Evolutionary conservation across 2,888 invertebrate genomes (phyloP), one percentile per base, ranked within the genome.

Genomic region (Junonia oenone): DNA sequence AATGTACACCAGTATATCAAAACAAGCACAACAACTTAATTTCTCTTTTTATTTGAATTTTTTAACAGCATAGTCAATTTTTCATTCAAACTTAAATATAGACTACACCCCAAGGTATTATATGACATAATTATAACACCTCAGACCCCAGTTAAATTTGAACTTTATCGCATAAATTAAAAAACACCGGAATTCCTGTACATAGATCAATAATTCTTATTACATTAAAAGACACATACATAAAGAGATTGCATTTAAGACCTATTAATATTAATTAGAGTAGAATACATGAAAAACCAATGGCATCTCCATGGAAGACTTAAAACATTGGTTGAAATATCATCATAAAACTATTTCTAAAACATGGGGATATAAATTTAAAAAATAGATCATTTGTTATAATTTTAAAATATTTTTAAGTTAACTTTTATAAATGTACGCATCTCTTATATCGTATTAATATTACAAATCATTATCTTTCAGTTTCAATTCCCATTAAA

Each of bases 291-390:
- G 35, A 45, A 47, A 62, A 65, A 68, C 66, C 63, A 65, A 68
- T 68, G 63, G 63, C 58, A 69, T 73, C 61, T 68, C 63, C 56
- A 22, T 70, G 76, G 75, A 76, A 76, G 76, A 76, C 70, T 64
- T 64, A 62, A 68, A 62, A 71, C 58, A 68, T 37, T 35, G 49
- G 48, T 57, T 40, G 29, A 56, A 26, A 43, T 22, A 26, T 43
- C 13, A 43, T 46, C 27, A 38, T 53, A 47, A 22, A 40, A 15
- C 40, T 47, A 53, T 33, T 53, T 37, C 47, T 38, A 47, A 19
- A 40, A 48, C 26, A 29, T 26, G 9, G 19, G 31, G 17, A 45
- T 49, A 49, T 49, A 38, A 13, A 48, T 49, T 47, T 50, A 45
- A 45, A 58, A 58, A 58, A 58, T 58, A 57, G 31, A 51, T 38